A percentile compares a stretch with the other conserved stretches of the same genome.
Conservation (phyloP, 2,888 invertebrate species). For the Drosophila formosana region DNA sequence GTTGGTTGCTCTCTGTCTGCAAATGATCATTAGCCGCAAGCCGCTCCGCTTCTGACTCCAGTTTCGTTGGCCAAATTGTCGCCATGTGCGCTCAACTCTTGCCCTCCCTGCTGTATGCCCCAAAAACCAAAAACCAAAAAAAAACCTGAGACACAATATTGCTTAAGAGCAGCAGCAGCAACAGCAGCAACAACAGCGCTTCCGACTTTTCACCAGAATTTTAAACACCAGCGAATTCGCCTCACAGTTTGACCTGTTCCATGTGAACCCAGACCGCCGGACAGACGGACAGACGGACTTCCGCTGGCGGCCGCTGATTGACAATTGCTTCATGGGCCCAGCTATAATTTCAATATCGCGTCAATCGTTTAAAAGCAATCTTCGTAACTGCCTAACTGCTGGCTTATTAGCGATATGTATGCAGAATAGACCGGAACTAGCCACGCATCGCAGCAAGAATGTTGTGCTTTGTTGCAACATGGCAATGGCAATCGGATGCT, state of each 20-base stretch:
- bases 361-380: slow-evolving; percentile 60
- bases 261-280: slow-evolving; percentile 47
- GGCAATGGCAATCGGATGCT: slow-evolving; percentile 55
- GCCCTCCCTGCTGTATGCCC: not conserved
- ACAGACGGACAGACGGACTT: slow-evolving; percentile 39
- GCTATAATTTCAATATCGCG: slow-evolving; percentile 46
- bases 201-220: slow-evolving; percentile 69
- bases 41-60: slow-evolving; percentile 48
- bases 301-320: slow-evolving; percentile 48
- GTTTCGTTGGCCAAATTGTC: slow-evolving; percentile 52
- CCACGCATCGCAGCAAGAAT: slow-evolving; percentile 25
- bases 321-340: slow-evolving; percentile 4
- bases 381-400: slow-evolving; percentile 49
- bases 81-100: slow-evolving; percentile 24
- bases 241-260: slow-evolving; percentile 38
- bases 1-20: slow-evolving; percentile 18
- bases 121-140: not conserved
- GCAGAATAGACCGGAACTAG: slow-evolving; percentile 53
- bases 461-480: slow-evolving; percentile 24
- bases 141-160: slow-evolving; percentile 31
- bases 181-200: slow-evolving; percentile 32
- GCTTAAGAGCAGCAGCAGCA: slow-evolving; percentile 36
- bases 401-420: slow-evolving; percentile 49
- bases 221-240: slow-evolving; percentile 15
- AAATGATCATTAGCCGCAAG: slow-evolving; percentile 70